Percentiles rank a stretch among this genome's conserved stretches.
Conservation (phyloP, 2,113 vertebrate genomes). For the Crotalus viridis region DNA sequence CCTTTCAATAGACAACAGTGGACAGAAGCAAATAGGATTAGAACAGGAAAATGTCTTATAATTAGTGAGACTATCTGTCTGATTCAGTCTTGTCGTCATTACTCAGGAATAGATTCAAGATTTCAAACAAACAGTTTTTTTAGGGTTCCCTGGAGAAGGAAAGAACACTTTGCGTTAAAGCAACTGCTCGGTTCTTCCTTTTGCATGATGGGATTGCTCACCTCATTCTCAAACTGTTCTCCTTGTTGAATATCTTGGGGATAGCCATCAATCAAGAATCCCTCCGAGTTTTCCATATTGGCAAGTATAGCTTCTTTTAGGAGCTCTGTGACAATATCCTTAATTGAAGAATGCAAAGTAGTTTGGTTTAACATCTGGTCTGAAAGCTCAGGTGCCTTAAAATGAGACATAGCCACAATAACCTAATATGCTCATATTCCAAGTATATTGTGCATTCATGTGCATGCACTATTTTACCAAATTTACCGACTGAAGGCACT, state of each 20-base stretch:
- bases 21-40: not conserved
- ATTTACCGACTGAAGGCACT: not conserved
- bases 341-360: slow-evolving; percentile 26
- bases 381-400: not conserved
- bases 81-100: not conserved
- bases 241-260: slow-evolving; percentile 83
- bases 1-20: not conserved
- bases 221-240: slow-evolving; percentile 85
- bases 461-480: not conserved
- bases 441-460: not conserved
- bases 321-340: slow-evolving; percentile 83
- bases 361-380: not conserved
- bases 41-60: not conserved
- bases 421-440: not conserved
- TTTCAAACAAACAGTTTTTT: not conserved
- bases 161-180: not conserved
- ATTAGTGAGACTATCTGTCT: not conserved
- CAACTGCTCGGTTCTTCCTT: not conserved
- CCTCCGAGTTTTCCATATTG: slow-evolving; percentile 68
- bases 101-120: not conserved
- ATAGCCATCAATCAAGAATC: slow-evolving; percentile 86
- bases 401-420: not conserved
- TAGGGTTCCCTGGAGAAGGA: not conserved
- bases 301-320: slow-evolving; percentile 81
- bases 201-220: slow-evolving; percentile 53